A percentile compares a stretch with the other conserved stretches of the same genome.
Conservation (phyloP, 2,113 vertebrate species). For the Catharus bicknelli region DNA sequence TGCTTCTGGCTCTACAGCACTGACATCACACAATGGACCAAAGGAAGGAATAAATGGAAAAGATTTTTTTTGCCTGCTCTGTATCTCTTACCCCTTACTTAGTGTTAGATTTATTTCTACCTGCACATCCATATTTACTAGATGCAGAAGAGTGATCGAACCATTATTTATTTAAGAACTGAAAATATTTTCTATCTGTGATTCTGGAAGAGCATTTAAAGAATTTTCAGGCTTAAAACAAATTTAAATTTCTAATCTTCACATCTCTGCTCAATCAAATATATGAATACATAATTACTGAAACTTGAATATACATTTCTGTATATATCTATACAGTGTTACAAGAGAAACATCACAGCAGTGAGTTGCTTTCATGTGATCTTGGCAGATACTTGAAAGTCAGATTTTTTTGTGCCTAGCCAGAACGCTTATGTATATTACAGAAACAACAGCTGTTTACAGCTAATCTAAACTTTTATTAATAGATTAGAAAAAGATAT, state of each 20-base stretch:
- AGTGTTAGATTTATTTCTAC: background rate
- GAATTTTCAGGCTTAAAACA: conserved; percentile 1
- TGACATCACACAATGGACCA: background rate
- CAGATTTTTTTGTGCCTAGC: background rate
- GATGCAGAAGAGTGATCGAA: background rate
- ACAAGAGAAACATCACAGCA: background rate
- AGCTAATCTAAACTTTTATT: background rate
- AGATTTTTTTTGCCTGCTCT: background rate
- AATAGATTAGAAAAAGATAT: background rate
- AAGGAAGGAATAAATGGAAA: background rate
- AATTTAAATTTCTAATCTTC: background rate
- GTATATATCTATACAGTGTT: background rate
- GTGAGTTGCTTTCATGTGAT: background rate
- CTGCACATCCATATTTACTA: background rate
- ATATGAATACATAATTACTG: background rate
- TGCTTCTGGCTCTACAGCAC: background rate
- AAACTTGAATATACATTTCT: background rate
- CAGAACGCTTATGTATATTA: background rate
- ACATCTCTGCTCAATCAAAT: background rate
- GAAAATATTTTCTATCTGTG: background rate
- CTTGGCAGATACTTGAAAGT: background rate
- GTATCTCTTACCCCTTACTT: background rate
- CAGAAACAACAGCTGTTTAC: background rate
- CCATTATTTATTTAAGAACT: background rate
- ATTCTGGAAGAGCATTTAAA: background rate